Percentiles rank a stretch among this genome's conserved stretches.
These are phyloP conservation scores for Heliconius ismenius DNA, from an alignment of 2,888 invertebrate species.

Conservation along the genomic window DNA sequence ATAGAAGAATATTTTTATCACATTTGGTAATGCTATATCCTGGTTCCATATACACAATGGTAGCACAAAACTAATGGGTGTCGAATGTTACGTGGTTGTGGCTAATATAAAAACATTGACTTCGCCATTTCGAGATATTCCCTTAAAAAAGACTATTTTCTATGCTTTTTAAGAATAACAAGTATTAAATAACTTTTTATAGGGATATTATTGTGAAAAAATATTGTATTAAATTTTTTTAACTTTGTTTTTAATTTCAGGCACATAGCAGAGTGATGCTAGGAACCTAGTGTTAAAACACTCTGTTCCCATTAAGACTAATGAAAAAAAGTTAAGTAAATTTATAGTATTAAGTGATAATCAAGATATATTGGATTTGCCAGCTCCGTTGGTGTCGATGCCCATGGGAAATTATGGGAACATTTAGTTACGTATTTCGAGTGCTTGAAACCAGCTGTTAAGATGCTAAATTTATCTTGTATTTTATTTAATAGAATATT, in stretches of 20 bases:
- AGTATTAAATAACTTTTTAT: neutral
- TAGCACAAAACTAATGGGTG: conserved; percentile 52
- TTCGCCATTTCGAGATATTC: conserved; percentile 6
- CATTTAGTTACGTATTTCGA: conserved; percentile 19
- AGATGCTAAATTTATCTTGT: neutral
- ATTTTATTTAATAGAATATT: neutral
- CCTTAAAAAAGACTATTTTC: neutral
- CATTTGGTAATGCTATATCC: conserved; percentile 30
- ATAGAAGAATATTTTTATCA: neutral
- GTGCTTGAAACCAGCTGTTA: conserved; percentile 10
- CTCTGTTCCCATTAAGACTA: no score
- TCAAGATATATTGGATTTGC: conserved; percentile 12
- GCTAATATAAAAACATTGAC: conserved; percentile 41
- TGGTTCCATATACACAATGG: conserved; percentile 26
- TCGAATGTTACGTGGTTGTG: conserved; percentile 43
- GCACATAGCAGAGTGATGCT: no score
- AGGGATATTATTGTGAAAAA: neutral
- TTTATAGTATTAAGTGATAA: conserved; percentile 5
- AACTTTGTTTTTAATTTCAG: no score
- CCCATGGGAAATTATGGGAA: conserved; percentile 38
- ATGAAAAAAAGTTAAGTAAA: no score
- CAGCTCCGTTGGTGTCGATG: conserved; percentile 2
- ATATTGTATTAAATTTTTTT: no score
- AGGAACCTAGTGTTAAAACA: no score
- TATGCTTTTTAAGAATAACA: neutral